Base-by-base conservation (phyloP, 2,797 vertebrate genomes). In the Acropternis orthonyx region DNA sequence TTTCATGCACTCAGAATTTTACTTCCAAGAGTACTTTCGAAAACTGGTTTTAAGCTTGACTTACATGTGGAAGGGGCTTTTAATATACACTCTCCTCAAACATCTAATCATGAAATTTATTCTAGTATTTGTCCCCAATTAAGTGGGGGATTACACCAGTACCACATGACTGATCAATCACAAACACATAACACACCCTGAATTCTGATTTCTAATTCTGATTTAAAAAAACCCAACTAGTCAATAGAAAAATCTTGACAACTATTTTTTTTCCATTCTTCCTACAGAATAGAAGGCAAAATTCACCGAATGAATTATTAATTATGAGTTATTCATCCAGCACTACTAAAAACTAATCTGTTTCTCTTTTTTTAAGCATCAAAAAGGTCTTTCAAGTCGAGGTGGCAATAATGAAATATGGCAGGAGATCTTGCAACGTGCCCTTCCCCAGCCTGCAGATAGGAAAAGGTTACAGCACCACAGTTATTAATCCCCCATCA, bases 401-500 rank as follows among this genome's bases (percentile, higher is more conserved):
- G 96, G 94, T 96, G 95, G 85, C 67, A 96, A n/a, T 97, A 97
- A 96, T 96, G 89, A 97, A 98, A 96, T 97, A 91, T 80, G 83
- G 82, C 94, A 97, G 87, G 75, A 93, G 86, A 93, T 97, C 88
- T 91, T 82, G 93, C 95, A 96, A 56, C 9, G 32, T 93, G 73
- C 78, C 85, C 92, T 96, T 87, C 79, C 54, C 90, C 81, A 63
- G 90, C 43, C 91, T 95, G 77, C 71, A 89, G 93, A 76, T 92
- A 96, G 12, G 86, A 93, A 97, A 97, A 97, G 93, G 95, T 97
- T 97, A 96, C 52, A 14, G 93, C 84, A 77, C 92, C 94, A 83
- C 85, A 97, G 95, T 97, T 97, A 97, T 97, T 97, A 97, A 98
- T 96, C 95, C 88, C 94, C 96, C 94, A 97, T 97, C 94, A 95